Evolutionary conservation across 1,140 invertebrate genomes (phyloP).

Genomic region (Trachymyrmex cornetzi): DNA sequence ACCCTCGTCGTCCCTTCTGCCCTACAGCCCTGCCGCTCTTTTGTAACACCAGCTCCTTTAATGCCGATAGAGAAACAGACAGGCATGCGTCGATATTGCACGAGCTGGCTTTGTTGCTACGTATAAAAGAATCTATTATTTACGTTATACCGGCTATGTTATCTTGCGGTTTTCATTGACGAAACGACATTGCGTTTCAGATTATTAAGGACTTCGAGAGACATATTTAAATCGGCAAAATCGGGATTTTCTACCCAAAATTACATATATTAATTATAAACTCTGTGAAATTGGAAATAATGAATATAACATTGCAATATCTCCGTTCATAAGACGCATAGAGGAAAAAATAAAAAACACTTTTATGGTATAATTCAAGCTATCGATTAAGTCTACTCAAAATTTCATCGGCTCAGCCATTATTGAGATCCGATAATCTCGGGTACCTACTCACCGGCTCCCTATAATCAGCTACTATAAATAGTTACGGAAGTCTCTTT

Average conservation of each 20-base stretch:
- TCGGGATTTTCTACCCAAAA: background rate
- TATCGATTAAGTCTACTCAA: too few species aligned
- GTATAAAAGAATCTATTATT: slow-evolving; percentile 72
- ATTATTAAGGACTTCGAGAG: background rate
- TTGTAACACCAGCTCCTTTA: slow-evolving; percentile 57
- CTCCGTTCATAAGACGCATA: too few species aligned
- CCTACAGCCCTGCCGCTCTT: background rate
- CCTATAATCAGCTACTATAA: too few species aligned
- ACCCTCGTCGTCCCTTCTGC: slow-evolving; percentile 28
- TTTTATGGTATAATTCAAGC: too few species aligned
- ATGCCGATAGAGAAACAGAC: slow-evolving; percentile 47
- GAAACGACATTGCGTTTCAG: background rate
- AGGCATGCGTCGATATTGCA: slow-evolving; percentile 66
- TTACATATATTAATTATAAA: background rate
- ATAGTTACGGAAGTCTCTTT: too few species aligned
- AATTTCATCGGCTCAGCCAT: too few species aligned
- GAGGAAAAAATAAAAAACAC: too few species aligned
- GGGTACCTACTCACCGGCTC: too few species aligned
- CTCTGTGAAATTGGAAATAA: background rate
- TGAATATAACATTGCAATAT: background rate
- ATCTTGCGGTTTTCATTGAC: slow-evolving; percentile 31
- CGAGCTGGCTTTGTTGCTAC: slow-evolving; percentile 66
- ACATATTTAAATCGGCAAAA: slow-evolving; percentile 27
- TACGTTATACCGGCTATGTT: slow-evolving; percentile 18
- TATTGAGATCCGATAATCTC: too few species aligned